Conservation (phyloP, 2,113 vertebrate genomes). For the Pogona vitticeps region DNA sequence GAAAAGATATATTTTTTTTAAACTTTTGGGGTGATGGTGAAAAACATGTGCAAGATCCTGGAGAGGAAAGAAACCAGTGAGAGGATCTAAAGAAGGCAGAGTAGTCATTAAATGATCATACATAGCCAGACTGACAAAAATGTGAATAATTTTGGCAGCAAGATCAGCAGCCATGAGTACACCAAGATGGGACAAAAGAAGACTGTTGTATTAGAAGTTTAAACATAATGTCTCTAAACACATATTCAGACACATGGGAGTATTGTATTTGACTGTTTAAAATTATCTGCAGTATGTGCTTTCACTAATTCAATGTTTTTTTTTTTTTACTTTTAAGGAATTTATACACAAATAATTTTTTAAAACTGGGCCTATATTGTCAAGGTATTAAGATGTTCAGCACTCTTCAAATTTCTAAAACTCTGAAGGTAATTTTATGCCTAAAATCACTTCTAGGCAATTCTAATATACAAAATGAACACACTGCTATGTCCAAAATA, state of each 20-base stretch:
- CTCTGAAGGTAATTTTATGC: not conserved
- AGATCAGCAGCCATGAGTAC: not conserved
- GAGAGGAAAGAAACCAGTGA: not conserved
- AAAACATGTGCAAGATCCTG: not conserved
- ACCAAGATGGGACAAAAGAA: not conserved
- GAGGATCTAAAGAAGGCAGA: not conserved
- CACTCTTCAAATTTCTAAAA: not conserved
- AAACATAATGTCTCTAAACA: not conserved
- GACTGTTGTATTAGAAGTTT: not conserved
- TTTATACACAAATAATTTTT: not conserved
- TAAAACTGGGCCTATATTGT: not conserved
- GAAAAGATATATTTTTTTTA: too few relatives aligned
- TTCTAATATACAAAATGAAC: not conserved
- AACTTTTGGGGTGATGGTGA: not conserved
- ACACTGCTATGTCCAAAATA: not conserved
- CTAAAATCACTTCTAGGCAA: not conserved
- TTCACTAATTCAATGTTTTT: not conserved
- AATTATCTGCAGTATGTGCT: not conserved
- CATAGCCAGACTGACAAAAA: not conserved
- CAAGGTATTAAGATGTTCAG: conserved; percentile 12
- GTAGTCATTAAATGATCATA: not conserved
- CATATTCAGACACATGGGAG: not conserved
- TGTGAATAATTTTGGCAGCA: not conserved
- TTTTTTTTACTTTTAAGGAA: not conserved
- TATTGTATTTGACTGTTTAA: not conserved